These are phyloP conservation scores for Cydia splendana DNA, from an alignment of 1,140 invertebrate species.

Conservation along the genomic window DNA sequence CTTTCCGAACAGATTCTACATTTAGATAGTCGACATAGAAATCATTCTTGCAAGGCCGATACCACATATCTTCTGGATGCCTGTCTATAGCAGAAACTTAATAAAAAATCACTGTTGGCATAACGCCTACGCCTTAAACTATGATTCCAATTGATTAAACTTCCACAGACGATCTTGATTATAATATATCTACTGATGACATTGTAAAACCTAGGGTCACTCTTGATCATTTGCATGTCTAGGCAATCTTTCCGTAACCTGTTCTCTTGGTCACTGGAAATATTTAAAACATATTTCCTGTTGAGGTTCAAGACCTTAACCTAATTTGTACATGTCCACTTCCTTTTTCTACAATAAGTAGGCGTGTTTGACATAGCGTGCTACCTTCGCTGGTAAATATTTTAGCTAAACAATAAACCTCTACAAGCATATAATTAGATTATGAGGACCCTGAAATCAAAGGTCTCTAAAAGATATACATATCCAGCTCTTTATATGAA, in stretches of 20 bases:
- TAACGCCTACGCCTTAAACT: no score
- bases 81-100: no score
- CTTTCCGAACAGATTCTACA: no score
- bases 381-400: conserved; percentile 1
- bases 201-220: not conserved
- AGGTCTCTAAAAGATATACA: not conserved
- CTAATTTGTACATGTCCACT: not conserved
- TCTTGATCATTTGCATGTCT: conserved; percentile 9
- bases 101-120: no score
- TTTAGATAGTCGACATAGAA: no score
- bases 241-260: not conserved
- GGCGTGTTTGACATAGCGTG: not conserved
- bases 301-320: conserved; percentile 20
- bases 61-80: no score
- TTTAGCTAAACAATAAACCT: not conserved
- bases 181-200: not conserved
- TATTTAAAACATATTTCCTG: conserved; percentile 12
- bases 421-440: not conserved
- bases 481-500: no score
- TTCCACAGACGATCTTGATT: not conserved
- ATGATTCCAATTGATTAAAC: not conserved
- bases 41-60: no score
- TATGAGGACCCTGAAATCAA: not conserved
- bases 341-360: not conserved
- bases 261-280: conserved; percentile 22